These are phyloP conservation scores for Rhinella marina DNA, from an alignment of 2,797 vertebrate species.

Conservation along the genomic window DNA sequence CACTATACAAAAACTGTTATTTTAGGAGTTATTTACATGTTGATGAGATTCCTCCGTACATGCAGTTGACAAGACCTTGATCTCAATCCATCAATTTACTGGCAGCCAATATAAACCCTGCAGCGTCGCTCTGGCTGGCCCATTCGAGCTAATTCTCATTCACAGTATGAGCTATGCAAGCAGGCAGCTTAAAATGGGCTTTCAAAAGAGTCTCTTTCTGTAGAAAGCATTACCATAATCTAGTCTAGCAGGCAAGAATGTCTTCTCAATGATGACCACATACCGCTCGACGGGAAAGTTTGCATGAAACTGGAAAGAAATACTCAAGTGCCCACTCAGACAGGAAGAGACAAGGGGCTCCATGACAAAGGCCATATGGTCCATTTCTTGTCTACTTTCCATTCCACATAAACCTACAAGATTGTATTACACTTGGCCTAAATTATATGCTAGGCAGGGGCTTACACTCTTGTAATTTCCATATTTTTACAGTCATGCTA, in stretches of 20 bases:
- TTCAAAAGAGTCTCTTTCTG: constrained; percentile 23
- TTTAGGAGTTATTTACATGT: constrained; percentile 58
- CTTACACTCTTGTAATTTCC: background rate
- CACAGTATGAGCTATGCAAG: constrained; percentile 48
- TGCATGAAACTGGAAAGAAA: constrained; percentile 35
- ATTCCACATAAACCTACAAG: background rate
- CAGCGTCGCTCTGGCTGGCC: constrained; percentile 57
- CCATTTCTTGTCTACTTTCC: constrained; percentile 19
- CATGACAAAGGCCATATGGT: constrained; percentile 19
- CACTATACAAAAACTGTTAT: constrained; percentile 55
- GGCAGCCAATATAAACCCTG: constrained; percentile 58
- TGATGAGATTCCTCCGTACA: constrained; percentile 59
- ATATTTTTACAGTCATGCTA: constrained; percentile 7
- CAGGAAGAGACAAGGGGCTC: constrained; percentile 14
- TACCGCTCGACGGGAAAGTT: constrained; percentile 10
- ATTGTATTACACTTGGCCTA: background rate
- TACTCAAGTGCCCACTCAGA: constrained; percentile 33
- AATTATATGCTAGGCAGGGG: background rate
- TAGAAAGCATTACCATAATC: constrained; percentile 43
- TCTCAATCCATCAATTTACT: constrained; percentile 60
- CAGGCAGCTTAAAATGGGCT: constrained; percentile 31
- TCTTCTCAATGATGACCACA: constrained; percentile 33
- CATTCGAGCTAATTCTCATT: constrained; percentile 55
- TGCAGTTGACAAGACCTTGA: constrained; percentile 60
- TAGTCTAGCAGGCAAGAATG: constrained; percentile 37